Evolutionary conservation across 2,888 invertebrate genomes (phyloP), one percentile per base, ranked within the genome.

Genomic region (Hypena proboscidalis): DNA sequence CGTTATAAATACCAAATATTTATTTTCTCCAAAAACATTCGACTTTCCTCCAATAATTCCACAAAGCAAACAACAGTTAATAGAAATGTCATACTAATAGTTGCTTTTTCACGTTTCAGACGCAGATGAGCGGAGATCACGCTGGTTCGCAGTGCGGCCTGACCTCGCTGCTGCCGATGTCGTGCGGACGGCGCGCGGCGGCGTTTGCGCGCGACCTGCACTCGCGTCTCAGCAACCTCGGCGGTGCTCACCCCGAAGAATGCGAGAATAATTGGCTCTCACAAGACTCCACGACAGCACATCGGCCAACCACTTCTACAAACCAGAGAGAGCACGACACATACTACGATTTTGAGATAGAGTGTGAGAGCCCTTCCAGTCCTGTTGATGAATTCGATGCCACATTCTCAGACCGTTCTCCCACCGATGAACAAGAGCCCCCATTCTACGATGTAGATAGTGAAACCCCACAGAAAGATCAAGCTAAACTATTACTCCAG

Each of bases 201-300:
- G 95, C 95, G 44, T 96, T 96, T 82, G 96, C 96, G 56, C 92
- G 95, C 46, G 94, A 94, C 72, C 89, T 96, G 52, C 95, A 96
- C 74, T 94, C 94, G 40, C 94, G 95, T 53, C 88, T 96, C 62
- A 93, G 94, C 63, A 94, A 94, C 55, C 92, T 96, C 56, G 95
- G 95, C 35, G 88, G 92, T 40, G 85, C 93, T 53, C 82, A 85
- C 49, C 83, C 82, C 43, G 81, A 80, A 34, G 89, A 88, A 54
- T 83, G 89, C 41, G 87, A 89, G 65, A 84, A 69, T 70, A 83
- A 74, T 65, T 90, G 91, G 90, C 83, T 89, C 27, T 68, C 76
- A 7, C 73, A 79, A 27, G 85, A 85, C 40, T 49, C 67, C 37
- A 50, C 65, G 45, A 46, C 60, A 17, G 39, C 64, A 0, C 75